Percentiles rank a stretch among this genome's conserved stretches.
Conservation (phyloP, 2,797 vertebrate genomes). For the Eulemur albifrons region DNA sequence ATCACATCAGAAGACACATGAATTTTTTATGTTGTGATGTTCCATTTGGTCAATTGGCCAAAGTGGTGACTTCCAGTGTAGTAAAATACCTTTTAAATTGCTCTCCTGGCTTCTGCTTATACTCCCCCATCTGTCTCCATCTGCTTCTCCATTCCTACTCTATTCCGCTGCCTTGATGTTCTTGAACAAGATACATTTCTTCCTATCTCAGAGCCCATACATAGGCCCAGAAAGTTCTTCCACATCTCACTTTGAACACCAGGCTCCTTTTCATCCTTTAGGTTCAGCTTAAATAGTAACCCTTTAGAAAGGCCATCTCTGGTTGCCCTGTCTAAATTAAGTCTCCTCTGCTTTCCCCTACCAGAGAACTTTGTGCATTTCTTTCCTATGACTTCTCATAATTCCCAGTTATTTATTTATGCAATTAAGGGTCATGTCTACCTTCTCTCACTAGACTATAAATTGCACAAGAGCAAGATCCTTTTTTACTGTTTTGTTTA, state of each 20-base stretch:
- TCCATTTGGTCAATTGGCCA: background rate
- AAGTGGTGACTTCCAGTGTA: background rate
- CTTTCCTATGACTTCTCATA: background rate
- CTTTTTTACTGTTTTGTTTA: background rate
- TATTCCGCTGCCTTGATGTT: background rate
- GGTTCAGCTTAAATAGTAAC: background rate
- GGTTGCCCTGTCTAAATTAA: background rate
- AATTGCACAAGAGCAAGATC: background rate
- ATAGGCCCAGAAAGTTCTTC: background rate
- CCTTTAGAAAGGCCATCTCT: background rate
- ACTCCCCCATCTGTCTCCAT: background rate
- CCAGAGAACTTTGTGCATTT: background rate
- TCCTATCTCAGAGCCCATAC: background rate
- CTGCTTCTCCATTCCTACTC: background rate
- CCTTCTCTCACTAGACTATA: background rate
- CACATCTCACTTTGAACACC: background rate
- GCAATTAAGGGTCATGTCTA: background rate
- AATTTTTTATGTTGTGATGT: background rate
- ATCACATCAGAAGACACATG: background rate
- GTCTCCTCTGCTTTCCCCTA: background rate
- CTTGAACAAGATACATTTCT: background rate
- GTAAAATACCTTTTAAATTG: background rate
- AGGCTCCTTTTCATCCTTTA: background rate
- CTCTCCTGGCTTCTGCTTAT: background rate
- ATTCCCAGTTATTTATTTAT: slow-evolving; percentile 4